These are phyloP conservation scores for Eristalinus sepulchralis DNA, from an alignment of 2,888 invertebrate genomes.

Conservation along the genomic window DNA sequence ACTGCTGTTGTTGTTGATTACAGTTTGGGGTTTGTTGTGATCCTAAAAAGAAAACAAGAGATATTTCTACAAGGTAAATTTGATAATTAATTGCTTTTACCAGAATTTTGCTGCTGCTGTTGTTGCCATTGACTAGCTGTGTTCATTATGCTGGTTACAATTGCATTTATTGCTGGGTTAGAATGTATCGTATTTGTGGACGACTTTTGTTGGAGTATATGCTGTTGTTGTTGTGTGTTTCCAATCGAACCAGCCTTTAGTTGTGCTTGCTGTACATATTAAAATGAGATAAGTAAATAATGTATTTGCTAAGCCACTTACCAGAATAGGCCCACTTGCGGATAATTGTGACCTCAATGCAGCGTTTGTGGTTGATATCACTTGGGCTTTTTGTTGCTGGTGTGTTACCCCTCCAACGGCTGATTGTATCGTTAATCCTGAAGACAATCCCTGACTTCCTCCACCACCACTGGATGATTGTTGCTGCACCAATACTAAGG, in stretches of 20 bases:
- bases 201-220: slow-evolving; percentile 75
- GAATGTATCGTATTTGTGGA: slow-evolving; percentile 76
- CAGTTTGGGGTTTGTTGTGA: slow-evolving; percentile 47
- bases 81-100: neutral
- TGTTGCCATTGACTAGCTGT: slow-evolving; percentile 91
- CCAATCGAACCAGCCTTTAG: slow-evolving; percentile 82
- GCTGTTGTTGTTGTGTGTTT: slow-evolving; percentile 76
- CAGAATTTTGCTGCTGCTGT: slow-evolving; percentile 79
- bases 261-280: slow-evolving; percentile 85
- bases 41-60: slow-evolving; percentile 9
- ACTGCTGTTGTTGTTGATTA: slow-evolving; percentile 56
- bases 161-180: slow-evolving; percentile 87
- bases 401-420: slow-evolving; percentile 65
- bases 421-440: slow-evolving; percentile 78
- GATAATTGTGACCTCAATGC: slow-evolving; percentile 79
- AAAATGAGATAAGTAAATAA: slow-evolving; percentile 42
- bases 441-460: slow-evolving; percentile 73
- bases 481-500: slow-evolving; percentile 79
- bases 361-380: slow-evolving; percentile 77
- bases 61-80: neutral
- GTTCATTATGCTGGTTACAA: slow-evolving; percentile 91
- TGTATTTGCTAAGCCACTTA: slow-evolving; percentile 78
- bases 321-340: slow-evolving; percentile 85
- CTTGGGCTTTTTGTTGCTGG: neutral
- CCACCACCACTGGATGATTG: slow-evolving; percentile 73